phyloP scores from a whole-genome alignment of 2,888 invertebrate species.

The Abscondita cerata region DNA sequence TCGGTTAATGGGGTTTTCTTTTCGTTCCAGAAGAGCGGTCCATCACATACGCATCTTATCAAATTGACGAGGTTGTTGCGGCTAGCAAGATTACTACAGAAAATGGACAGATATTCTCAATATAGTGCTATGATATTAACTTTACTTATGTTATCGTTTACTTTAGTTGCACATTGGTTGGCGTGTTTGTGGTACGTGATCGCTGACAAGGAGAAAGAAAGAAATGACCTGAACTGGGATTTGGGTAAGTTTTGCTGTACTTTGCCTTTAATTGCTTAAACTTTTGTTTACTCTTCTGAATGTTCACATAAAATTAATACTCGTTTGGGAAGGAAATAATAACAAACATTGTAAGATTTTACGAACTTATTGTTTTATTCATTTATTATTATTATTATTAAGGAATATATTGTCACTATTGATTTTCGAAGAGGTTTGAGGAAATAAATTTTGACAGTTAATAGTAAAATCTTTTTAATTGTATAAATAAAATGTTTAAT shows the following conservation, averaged over 20 bases:
- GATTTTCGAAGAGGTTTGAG: too few relatives aligned
- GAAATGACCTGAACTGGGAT: conserved; percentile 74
- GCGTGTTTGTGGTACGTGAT: conserved; percentile 98
- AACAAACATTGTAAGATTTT: too few relatives aligned
- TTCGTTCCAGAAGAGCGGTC: conserved; percentile 31
- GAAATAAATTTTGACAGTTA: too few relatives aligned
- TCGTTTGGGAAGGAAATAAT: too few relatives aligned
- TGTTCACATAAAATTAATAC: too few relatives aligned
- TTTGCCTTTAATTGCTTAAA: too few relatives aligned
- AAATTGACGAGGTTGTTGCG: conserved; percentile 90
- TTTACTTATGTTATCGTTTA: conserved; percentile 92
- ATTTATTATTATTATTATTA: too few relatives aligned
- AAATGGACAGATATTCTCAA: conserved; percentile 96
- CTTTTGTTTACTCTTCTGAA: too few relatives aligned
- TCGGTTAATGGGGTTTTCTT: neutral
- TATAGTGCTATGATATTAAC: conserved; percentile 95
- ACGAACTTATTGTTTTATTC: too few relatives aligned
- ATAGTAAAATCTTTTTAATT: too few relatives aligned
- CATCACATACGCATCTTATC: conserved; percentile 71
- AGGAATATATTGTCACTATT: too few relatives aligned
- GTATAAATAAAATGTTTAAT: too few relatives aligned
- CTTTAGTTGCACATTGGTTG: conserved; percentile 94
- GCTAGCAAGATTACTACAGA: conserved; percentile 88
- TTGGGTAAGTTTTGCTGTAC: conserved; percentile 70
- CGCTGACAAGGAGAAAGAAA: conserved; percentile 83